These are phyloP conservation scores for Rhinolophus ferrumequinum DNA, from an alignment of 2,113 vertebrate species.

Conservation along the genomic window DNA sequence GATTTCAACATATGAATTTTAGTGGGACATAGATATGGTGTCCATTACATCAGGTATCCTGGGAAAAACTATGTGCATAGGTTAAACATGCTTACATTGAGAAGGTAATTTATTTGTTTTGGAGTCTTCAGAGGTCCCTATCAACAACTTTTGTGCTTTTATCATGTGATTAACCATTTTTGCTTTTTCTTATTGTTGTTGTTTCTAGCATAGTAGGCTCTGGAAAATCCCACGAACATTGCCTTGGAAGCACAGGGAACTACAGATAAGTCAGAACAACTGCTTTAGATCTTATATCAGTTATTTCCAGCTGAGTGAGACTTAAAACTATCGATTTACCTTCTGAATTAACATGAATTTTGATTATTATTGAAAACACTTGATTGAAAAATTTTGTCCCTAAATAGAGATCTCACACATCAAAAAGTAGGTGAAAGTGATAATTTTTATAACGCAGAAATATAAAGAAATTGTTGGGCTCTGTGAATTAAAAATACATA, in stretches of 20 bases:
- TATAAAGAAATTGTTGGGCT: neutral
- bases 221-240: neutral
- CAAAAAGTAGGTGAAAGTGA: neutral
- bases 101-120: neutral
- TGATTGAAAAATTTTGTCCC: neutral
- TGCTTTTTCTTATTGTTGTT: neutral
- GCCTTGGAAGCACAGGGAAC: neutral
- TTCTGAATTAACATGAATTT: neutral
- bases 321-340: neutral
- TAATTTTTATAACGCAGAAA: neutral
- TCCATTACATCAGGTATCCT: fast-evolving
- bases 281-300: neutral
- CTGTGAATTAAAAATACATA: conserved; percentile 40
- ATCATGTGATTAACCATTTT: neutral
- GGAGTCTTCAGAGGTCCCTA: neutral
- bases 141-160: neutral
- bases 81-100: neutral
- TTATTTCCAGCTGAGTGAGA: neutral
- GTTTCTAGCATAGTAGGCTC: neutral
- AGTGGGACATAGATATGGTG: too few relatives aligned
- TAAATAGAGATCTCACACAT: neutral
- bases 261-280: neutral
- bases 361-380: neutral
- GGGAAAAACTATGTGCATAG: neutral
- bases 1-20: neutral